Evolutionary conservation across 2,888 invertebrate species (phyloP).

Genomic region (Drosophila algonquin): DNA sequence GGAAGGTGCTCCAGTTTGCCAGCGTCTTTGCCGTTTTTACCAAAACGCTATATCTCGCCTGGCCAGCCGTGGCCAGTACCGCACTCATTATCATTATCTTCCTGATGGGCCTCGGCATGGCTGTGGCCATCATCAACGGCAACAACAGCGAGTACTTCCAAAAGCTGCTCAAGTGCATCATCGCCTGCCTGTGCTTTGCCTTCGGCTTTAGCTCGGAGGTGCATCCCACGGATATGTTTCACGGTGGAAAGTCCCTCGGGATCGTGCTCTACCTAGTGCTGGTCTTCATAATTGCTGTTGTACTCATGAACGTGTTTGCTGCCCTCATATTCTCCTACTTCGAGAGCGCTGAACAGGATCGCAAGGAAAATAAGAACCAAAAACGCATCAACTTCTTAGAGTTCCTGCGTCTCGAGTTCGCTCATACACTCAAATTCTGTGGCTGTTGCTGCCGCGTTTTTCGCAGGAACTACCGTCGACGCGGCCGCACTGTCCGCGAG

Average conservation of each 20-base stretch:
- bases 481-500: conserved; percentile 50
- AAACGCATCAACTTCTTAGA: conserved; percentile 65
- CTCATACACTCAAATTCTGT: not conserved
- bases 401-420: conserved; percentile 66
- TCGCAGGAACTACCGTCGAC: conserved; percentile 12
- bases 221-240: conserved; percentile 56
- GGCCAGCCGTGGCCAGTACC: conserved; percentile 58
- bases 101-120: conserved; percentile 68
- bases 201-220: conserved; percentile 71
- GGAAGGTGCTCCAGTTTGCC: conserved; percentile 82
- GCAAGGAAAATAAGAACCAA: not conserved
- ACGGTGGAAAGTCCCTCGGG: conserved; percentile 73
- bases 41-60: conserved; percentile 65
- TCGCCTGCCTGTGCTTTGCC: conserved; percentile 70
- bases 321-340: conserved; percentile 76
- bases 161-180: conserved; percentile 55
- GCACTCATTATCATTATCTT: conserved; percentile 65
- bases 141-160: conserved; percentile 66
- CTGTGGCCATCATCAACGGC: conserved; percentile 76
- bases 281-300: conserved; percentile 68
- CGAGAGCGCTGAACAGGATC: conserved; percentile 42
- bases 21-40: conserved; percentile 76
- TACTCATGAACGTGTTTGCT: conserved; percentile 79
- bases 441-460: conserved; percentile 1
- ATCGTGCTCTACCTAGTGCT: conserved; percentile 70